Conservation (phyloP, 2,797 vertebrate species). For the Cynodonichthys magdalenae region DNA sequence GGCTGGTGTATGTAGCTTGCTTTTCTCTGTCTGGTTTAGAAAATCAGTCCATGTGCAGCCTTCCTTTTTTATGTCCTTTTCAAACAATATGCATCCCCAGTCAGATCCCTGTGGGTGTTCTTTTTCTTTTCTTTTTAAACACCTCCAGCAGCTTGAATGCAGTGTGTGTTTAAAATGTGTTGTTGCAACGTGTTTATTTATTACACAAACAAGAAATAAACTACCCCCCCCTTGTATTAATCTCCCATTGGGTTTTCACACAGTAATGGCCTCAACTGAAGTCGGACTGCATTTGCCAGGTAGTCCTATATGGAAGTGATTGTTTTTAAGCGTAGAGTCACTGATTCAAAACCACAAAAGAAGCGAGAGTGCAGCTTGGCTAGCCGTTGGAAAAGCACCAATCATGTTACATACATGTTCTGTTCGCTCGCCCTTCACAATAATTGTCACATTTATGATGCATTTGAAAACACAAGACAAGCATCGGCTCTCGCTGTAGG, state of each 20-base stretch:
- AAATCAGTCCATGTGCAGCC: constrained; percentile 20
- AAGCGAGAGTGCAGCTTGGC: constrained; percentile 7
- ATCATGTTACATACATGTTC: constrained; percentile 5
- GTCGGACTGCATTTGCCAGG: constrained; percentile 26
- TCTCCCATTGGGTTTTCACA: constrained; percentile 11
- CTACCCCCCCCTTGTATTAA: neutral
- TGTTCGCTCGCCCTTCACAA: constrained; percentile 7
- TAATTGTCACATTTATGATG: constrained; percentile 2
- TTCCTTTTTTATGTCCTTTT: constrained; percentile 8
- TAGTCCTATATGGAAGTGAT: constrained; percentile 9
- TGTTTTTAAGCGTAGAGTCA: constrained; percentile 8
- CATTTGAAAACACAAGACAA: constrained; percentile 19
- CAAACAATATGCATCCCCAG: constrained; percentile 30
- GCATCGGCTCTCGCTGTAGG: constrained; percentile 3
- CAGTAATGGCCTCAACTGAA: constrained; percentile 22
- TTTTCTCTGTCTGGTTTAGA: constrained; percentile 32
- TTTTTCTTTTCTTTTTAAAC: neutral
- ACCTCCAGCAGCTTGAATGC: constrained; percentile 10
- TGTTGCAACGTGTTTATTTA: constrained; percentile 23
- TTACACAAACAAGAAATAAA: constrained; percentile 4
- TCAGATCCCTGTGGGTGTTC: constrained; percentile 32
- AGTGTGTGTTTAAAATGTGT: constrained; percentile 29
- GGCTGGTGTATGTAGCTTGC: constrained; percentile 47
- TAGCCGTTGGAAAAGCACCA: constrained; percentile 5
- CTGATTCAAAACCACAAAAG: constrained; percentile 17